Conservation (phyloP, 2,888 invertebrate genomes). For the Cerceris ruficornis region DNA sequence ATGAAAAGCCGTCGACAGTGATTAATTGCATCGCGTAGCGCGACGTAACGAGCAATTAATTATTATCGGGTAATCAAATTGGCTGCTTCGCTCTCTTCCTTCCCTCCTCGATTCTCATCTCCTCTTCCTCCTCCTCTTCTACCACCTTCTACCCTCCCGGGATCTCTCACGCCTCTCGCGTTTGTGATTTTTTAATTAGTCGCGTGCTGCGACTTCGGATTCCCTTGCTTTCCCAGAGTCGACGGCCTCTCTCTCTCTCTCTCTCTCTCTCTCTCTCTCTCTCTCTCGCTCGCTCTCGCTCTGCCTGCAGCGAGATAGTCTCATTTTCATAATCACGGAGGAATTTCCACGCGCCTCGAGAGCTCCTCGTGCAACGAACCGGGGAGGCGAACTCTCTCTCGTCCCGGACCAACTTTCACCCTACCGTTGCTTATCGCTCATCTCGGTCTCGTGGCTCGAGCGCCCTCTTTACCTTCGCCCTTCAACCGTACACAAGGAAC, state of each 20-base stretch:
- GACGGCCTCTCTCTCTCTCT: not conserved
- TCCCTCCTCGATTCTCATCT: conserved; percentile 15
- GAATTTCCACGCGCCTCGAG: conserved; percentile 37
- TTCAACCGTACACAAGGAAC: conserved; percentile 13
- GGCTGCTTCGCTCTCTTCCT: conserved; percentile 48
- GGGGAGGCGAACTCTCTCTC: conserved; percentile 6
- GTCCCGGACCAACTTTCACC: conserved; percentile 31
- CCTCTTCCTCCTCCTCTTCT: conserved; percentile 19
- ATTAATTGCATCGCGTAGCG: conserved; percentile 67
- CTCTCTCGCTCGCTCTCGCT: not conserved
- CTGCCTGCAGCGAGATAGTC: conserved; percentile 2
- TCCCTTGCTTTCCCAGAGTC: conserved; percentile 4
- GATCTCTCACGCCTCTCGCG: conserved; percentile 37
- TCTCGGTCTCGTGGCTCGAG: conserved; percentile 50
- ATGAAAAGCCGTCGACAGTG: conserved; percentile 69
- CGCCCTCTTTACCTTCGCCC: conserved; percentile 4
- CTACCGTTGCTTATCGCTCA: conserved; percentile 51
- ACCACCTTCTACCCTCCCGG: conserved; percentile 4
- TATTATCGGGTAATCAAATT: conserved; percentile 74
- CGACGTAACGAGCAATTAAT: conserved; percentile 74
- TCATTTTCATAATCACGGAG: conserved; percentile 41
- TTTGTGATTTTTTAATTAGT: conserved; percentile 66
- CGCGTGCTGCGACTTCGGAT: conserved; percentile 43
- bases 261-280: conserved; percentile 6
- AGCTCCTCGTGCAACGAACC: conserved; percentile 4